Conservation (phyloP, 2,113 vertebrate species). For the Aix galericulata region DNA sequence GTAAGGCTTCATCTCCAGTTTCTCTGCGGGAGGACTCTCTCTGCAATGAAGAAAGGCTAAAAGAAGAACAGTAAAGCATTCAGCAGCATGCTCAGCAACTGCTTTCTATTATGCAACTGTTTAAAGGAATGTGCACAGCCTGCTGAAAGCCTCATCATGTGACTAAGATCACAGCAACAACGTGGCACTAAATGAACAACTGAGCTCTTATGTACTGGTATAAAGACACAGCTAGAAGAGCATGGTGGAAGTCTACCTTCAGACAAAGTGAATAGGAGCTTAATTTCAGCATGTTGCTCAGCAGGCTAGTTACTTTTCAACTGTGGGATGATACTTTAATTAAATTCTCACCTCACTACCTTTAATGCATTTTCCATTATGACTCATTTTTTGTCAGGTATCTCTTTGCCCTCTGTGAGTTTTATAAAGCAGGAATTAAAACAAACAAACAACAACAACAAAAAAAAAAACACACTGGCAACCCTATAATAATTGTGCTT, state of each 20-base stretch:
- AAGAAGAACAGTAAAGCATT: constrained; percentile 75
- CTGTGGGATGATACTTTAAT: not conserved
- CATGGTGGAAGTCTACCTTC: not conserved
- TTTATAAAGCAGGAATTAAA: not conserved
- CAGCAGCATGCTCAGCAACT: constrained; percentile 81
- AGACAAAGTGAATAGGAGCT: accelerated
- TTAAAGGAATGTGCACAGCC: constrained; percentile 83
- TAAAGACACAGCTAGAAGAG: not conserved
- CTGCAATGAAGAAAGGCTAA: constrained; percentile 75
- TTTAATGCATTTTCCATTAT: not conserved
- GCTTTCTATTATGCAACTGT: constrained; percentile 86
- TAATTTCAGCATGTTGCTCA: not conserved
- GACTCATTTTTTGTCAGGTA: not conserved
- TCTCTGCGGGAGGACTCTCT: constrained; percentile 74
- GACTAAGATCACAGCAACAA: constrained; percentile 36
- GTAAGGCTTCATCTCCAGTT: not conserved
- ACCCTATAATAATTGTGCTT: not conserved
- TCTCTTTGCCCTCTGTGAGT: not conserved
- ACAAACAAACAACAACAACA: not conserved
- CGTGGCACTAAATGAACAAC: not conserved
- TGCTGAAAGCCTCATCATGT: constrained; percentile 31
- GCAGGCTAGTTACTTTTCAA: not conserved
- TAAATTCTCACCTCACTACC: not conserved
- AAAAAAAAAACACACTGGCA: not conserved
- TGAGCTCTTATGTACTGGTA: not conserved